These are phyloP conservation scores for Gobio occitaniae DNA, from an alignment of 2,797 vertebrate genomes.

Conservation along the genomic window DNA sequence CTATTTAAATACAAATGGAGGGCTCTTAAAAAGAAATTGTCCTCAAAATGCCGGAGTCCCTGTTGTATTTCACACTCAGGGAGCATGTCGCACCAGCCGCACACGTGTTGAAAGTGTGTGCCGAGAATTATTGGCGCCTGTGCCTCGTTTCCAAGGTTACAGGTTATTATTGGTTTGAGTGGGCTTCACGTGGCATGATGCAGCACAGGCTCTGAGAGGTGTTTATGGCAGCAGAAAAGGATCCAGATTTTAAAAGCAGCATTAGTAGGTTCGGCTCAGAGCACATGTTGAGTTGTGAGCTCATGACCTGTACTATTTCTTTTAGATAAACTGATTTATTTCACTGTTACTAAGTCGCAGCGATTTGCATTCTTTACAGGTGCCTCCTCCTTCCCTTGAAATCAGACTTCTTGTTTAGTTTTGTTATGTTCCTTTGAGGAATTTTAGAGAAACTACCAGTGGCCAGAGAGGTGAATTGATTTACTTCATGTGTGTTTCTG, in stretches of 20 bases:
- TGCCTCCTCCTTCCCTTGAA: not conserved
- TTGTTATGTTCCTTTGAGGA: not conserved
- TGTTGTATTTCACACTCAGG: slow-evolving; percentile 64
- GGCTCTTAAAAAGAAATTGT: slow-evolving; percentile 67
- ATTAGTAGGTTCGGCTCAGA: slow-evolving; percentile 48
- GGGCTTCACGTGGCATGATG: slow-evolving; percentile 52
- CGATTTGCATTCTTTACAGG: slow-evolving; percentile 10
- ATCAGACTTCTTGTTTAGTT: not conserved
- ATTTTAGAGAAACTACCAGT: not conserved
- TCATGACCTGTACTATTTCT: slow-evolving; percentile 31
- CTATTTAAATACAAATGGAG: slow-evolving; percentile 64
- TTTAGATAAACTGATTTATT: slow-evolving; percentile 18
- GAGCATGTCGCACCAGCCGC: slow-evolving; percentile 46
- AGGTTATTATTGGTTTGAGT: slow-evolving; percentile 65
- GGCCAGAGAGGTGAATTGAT: not conserved
- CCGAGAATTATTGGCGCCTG: slow-evolving; percentile 63
- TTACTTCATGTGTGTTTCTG: not conserved
- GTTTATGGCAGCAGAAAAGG: slow-evolving; percentile 47
- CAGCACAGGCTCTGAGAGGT: slow-evolving; percentile 45
- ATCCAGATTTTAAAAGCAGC: slow-evolving; percentile 52
- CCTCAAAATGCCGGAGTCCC: slow-evolving; percentile 57
- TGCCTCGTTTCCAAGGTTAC: slow-evolving; percentile 66
- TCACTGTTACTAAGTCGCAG: not conserved
- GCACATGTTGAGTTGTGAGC: slow-evolving; percentile 35
- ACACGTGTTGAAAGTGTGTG: slow-evolving; percentile 62